Percentiles rank a stretch among this genome's conserved stretches.
phyloP scores from a whole-genome alignment of 2,888 invertebrate species.

The Netelia fuscicornis region DNA sequence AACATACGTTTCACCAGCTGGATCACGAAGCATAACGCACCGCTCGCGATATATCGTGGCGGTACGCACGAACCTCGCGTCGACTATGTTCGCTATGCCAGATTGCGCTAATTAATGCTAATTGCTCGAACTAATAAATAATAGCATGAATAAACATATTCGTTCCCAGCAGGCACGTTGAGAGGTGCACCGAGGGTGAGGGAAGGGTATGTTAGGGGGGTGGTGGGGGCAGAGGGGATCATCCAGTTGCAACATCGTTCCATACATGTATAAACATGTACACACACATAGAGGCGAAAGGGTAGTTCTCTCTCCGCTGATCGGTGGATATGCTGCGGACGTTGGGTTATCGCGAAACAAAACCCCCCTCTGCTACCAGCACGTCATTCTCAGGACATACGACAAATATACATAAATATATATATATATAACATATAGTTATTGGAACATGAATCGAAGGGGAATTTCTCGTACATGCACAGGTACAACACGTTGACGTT shows the following conservation, averaged over 20 bases:
- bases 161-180: constrained; percentile 69
- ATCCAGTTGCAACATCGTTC: constrained; percentile 39
- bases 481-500: constrained; percentile 15
- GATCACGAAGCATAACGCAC: background rate
- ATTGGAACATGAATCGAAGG: constrained; percentile 1
- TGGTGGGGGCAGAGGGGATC: constrained; percentile 28
- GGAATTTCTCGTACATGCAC: background rate
- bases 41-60: background rate
- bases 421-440: background rate
- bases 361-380: background rate
- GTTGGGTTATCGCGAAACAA: constrained; percentile 12
- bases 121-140: constrained; percentile 83
- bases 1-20: background rate
- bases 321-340: background rate
- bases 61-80: constrained; percentile 3
- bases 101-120: constrained; percentile 84
- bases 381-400: background rate
- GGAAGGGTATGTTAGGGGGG: constrained; percentile 51
- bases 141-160: constrained; percentile 81
- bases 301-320: constrained; percentile 1
- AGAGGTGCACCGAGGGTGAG: constrained; percentile 31
- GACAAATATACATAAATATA: background rate
- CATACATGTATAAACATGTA: constrained; percentile 62
- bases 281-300: constrained; percentile 34
- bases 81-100: constrained; percentile 72